Evolutionary conservation across 2,888 invertebrate species (phyloP), one percentile per base, ranked within the genome.

Genomic region (Drosophila affinis): DNA sequence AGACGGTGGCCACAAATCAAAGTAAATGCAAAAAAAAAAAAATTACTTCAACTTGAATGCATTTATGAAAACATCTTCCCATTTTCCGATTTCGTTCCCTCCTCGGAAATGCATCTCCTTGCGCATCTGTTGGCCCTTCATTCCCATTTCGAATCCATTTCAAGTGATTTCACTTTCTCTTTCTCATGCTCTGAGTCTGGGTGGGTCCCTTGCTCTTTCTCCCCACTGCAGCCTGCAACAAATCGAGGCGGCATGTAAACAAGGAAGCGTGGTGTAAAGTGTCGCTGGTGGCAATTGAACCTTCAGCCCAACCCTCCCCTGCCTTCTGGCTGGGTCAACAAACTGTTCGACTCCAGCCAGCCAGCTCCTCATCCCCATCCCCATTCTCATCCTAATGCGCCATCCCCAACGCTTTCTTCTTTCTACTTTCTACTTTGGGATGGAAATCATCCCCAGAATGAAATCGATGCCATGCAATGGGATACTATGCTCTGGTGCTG

Each of bases 211-310:
- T 9, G 46, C 54, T 44, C 67, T 48, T 27, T 10, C 44, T 62
- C 48, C 32, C 46, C 27, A 17, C 55, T 55, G 64, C 56, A 62
- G 54, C 45, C 52, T 53, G 47, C 49, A 44, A 54, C 58, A 49
- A 64, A 60, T 59, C 51, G 62, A 56, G 65, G 67, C 60, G 81
- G 78, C 75, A 62, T 84, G 87, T 84, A 81, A 78, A 80, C 79
- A 87, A 75, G 75, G 73, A 71, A 72, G 71, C 82, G 63, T 85
- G 79, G 77, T 82, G 80, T 81, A 85, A 75, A 87, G 75, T 85
- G 80, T 87, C 86, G 75, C 83, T 82, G 88, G 70, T 82, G 83
- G 77, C 86, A 86, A 88, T 87, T 78, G 84, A 85, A 75, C 65
- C 79, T 77, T 83, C 78, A 64, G 9, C 7, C 7, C 29, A 62